Conservation (phyloP, 2,888 invertebrate species). For the Drosophila conformis region DNA sequence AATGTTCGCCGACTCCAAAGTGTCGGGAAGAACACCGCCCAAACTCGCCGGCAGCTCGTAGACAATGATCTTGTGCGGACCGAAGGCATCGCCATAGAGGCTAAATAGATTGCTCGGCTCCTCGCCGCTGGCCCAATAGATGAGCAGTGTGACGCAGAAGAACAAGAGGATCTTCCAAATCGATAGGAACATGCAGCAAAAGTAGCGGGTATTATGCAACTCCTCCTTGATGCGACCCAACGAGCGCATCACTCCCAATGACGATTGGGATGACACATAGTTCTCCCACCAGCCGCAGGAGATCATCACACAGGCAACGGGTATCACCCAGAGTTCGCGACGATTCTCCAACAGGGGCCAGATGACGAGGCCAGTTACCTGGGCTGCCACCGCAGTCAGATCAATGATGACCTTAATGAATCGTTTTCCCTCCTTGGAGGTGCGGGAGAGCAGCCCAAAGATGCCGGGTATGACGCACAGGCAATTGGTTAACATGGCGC, state of each 20-base stretch:
- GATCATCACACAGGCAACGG: constrained; percentile 92
- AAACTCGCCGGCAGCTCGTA: constrained; percentile 86
- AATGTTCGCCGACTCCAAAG: constrained; percentile 90
- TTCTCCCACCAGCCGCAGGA: constrained; percentile 99
- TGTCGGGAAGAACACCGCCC: constrained; percentile 87
- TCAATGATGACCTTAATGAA: constrained; percentile 93
- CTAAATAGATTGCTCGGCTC: constrained; percentile 91
- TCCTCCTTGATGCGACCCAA: constrained; percentile 92
- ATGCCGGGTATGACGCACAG: constrained; percentile 94
- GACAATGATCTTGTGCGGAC: constrained; percentile 91
- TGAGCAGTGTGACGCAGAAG: constrained; percentile 90
- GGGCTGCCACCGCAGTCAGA: constrained; percentile 93
- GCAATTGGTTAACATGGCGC: constrained; percentile 98
- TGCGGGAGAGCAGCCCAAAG: constrained; percentile 91
- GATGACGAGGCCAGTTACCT: constrained; percentile 95
- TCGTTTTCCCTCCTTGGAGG: constrained; percentile 91
- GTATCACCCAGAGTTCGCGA: constrained; percentile 93
- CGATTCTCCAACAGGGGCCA: constrained; percentile 94
- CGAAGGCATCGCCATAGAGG: constrained; percentile 90
- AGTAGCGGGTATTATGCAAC: constrained; percentile 92
- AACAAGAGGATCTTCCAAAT: constrained; percentile 95
- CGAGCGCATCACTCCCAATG: constrained; percentile 89
- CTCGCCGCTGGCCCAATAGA: constrained; percentile 91
- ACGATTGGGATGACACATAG: constrained; percentile 94
- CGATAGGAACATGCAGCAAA: constrained; percentile 95